Evolutionary conservation across 2,888 invertebrate species (phyloP).

Genomic region (Arrhopalites spinosus): DNA sequence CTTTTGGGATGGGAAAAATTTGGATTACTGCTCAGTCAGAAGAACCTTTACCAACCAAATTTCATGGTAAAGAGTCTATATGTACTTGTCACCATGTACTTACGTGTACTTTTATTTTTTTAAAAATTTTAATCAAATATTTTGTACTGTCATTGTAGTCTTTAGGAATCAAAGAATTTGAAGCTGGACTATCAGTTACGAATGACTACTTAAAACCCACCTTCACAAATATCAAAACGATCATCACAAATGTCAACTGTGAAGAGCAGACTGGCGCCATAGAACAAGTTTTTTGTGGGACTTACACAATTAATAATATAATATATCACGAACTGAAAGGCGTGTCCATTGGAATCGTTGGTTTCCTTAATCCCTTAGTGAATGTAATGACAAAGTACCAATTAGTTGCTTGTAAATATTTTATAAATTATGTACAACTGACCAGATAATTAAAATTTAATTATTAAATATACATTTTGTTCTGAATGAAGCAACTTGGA

Average conservation of each 20-base stretch:
- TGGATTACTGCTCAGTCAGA: constrained; percentile 33
- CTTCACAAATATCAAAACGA: not conserved
- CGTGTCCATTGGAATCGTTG: constrained; percentile 44
- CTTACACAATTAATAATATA: not conserved
- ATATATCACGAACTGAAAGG: not conserved
- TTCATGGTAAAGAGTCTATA: constrained; percentile 36
- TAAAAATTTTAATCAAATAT: not conserved
- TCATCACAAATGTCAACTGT: constrained; percentile 17
- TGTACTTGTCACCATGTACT: too few relatives aligned
- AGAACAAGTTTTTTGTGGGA: not conserved
- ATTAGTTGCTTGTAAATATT: too few relatives aligned
- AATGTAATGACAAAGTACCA: constrained; percentile 39
- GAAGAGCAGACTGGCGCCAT: not conserved
- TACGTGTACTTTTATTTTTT: not conserved
- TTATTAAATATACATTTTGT: not conserved
- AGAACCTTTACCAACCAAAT: not conserved
- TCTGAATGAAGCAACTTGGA: constrained; percentile 37
- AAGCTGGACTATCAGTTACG: constrained; percentile 40
- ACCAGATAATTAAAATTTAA: not conserved
- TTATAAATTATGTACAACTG: not conserved
- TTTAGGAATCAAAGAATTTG: constrained; percentile 51
- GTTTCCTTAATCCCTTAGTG: constrained; percentile 45
- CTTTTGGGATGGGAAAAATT: constrained; percentile 37
- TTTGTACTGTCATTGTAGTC: constrained; percentile 31
- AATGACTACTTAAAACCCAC: constrained; percentile 26